Evolutionary conservation across 1,140 invertebrate species (phyloP).

Genomic region (Radopholus similis): DNA sequence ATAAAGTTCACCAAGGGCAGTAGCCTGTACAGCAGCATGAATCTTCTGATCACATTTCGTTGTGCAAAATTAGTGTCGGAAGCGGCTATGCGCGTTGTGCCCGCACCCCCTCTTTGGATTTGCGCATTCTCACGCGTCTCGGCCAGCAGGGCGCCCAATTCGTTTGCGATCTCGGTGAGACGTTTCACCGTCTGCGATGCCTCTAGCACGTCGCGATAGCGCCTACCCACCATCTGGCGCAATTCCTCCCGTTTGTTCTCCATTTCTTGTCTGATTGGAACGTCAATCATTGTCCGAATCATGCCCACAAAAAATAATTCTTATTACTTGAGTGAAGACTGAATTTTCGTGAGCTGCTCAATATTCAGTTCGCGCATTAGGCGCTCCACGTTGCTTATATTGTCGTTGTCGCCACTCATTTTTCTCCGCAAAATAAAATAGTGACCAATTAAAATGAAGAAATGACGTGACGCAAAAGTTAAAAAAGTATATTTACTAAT

Average conservation of each 20-base stretch:
- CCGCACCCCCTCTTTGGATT: too few species aligned
- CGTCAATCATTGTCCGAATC: background rate
- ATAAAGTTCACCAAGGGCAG: too few species aligned
- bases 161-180: slow-evolving; percentile 31
- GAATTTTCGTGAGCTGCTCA: slow-evolving; percentile 54
- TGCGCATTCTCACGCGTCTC: slow-evolving; percentile 6
- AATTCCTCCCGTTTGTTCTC: slow-evolving; percentile 64
- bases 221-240: slow-evolving; percentile 61
- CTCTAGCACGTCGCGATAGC: slow-evolving; percentile 61
- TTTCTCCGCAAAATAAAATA: background rate
- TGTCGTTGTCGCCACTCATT: background rate
- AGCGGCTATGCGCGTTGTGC: too few species aligned
- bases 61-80: too few species aligned
- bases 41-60: too few species aligned
- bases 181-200: slow-evolving; percentile 58
- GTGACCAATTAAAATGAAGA: background rate
- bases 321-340: slow-evolving; percentile 21
- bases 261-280: slow-evolving; percentile 48
- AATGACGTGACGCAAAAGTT: too few species aligned
- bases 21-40: too few species aligned
- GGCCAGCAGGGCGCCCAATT: slow-evolving; percentile 19
- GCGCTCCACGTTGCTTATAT: slow-evolving; percentile 48
- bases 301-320: slow-evolving; percentile 2
- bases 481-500: too few species aligned
- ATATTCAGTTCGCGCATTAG: slow-evolving; percentile 54